Evolutionary conservation across 2,113 vertebrate species (phyloP).

Genomic region (Chauna torquata): DNA sequence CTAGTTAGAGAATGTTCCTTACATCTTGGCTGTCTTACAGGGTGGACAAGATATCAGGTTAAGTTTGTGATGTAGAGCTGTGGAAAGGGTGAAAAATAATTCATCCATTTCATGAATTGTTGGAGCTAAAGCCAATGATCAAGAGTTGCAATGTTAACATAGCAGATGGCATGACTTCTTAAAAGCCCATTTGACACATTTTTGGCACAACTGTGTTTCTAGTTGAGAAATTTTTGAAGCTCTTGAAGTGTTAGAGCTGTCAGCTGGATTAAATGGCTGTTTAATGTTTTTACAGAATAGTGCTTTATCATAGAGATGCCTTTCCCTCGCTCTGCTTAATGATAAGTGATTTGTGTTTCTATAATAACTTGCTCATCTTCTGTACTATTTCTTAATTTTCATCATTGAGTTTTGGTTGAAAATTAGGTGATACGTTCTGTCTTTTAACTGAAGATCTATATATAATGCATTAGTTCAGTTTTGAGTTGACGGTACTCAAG

Average conservation of each 20-base stretch:
- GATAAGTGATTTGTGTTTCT: not conserved
- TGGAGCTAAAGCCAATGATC: not conserved
- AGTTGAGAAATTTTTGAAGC: not conserved
- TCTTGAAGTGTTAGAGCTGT: slow-evolving; percentile 14
- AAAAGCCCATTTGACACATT: not conserved
- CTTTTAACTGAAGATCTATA: not conserved
- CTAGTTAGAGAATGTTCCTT: not conserved
- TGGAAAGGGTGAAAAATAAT: not conserved
- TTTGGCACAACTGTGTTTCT: not conserved
- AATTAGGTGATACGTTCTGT: not conserved
- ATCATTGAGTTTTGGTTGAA: not conserved
- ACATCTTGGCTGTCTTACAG: not conserved
- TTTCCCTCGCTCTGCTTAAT: not conserved
- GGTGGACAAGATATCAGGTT: not conserved
- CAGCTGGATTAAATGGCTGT: slow-evolving; percentile 1
- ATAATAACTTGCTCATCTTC: not conserved
- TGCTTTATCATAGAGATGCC: not conserved
- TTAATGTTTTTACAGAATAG: slow-evolving; percentile 10
- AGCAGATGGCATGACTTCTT: not conserved
- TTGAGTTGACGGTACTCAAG: not conserved
- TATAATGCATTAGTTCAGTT: not conserved
- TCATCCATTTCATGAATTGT: not conserved
- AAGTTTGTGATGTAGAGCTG: not conserved
- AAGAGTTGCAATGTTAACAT: not conserved
- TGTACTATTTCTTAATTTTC: not conserved